These are phyloP conservation scores for Silvanus unidentatus DNA, from an alignment of 2,888 invertebrate species.

Conservation along the genomic window DNA sequence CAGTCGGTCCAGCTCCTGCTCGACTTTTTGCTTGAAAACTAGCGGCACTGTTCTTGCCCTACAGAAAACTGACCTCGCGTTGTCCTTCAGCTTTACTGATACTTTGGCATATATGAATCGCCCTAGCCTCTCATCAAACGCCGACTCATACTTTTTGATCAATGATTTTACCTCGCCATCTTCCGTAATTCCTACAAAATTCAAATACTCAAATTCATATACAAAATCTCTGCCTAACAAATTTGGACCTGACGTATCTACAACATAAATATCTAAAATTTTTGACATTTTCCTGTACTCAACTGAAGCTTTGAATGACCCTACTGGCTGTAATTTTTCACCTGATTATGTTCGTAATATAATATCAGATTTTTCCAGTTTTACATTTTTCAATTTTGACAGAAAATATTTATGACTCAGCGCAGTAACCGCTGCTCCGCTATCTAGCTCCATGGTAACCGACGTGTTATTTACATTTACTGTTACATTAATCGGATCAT, in stretches of 20 bases:
- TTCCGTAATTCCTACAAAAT: neutral
- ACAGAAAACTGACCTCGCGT: slow-evolving; percentile 11
- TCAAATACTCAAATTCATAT: neutral
- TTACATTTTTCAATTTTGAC: neutral
- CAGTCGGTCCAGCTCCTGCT: slow-evolving; percentile 16
- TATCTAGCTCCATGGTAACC: neutral
- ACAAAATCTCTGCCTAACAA: slow-evolving; percentile 12
- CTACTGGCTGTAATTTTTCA: neutral
- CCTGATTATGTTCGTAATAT: neutral
- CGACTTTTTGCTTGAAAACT: slow-evolving; percentile 15
- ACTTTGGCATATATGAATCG: slow-evolving; percentile 6
- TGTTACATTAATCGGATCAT: neutral
- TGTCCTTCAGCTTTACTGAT: slow-evolving; percentile 3
- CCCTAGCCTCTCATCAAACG: slow-evolving; percentile 11
- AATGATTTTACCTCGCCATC: slow-evolving; percentile 1
- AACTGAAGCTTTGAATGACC: neutral
- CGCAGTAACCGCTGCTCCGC: neutral
- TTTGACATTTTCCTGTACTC: neutral
- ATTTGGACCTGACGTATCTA: slow-evolving; percentile 6
- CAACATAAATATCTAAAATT: slow-evolving; percentile 6
- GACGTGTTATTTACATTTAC: neutral
- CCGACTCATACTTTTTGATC: slow-evolving; percentile 3
- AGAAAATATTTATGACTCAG: neutral
- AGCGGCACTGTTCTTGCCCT: slow-evolving; percentile 16
- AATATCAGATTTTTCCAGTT: neutral